Percentiles rank a stretch among this genome's conserved stretches.
These are phyloP conservation scores for Menura novaehollandiae DNA, from an alignment of 2,113 vertebrate species.

Conservation along the genomic window DNA sequence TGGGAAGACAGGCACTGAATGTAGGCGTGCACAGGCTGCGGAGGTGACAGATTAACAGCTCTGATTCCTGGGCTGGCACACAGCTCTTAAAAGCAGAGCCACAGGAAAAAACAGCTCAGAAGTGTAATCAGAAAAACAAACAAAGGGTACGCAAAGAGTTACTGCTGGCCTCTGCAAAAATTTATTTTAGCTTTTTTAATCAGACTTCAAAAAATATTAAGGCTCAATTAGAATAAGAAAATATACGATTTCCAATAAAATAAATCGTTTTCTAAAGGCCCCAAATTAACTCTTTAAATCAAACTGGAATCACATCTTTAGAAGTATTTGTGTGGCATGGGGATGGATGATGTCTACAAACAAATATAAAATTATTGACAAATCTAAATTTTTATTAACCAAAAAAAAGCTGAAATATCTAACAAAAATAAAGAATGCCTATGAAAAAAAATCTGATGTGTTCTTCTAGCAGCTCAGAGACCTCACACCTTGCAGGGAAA, in stretches of 20 bases:
- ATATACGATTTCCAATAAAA: background rate
- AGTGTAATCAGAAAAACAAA: background rate
- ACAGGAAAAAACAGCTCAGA: background rate
- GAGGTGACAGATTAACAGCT: background rate
- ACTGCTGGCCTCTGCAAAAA: background rate
- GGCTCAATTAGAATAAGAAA: background rate
- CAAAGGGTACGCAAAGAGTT: background rate
- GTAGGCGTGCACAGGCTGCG: background rate
- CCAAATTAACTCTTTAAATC: rapidly evolving
- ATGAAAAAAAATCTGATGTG: rapidly evolving
- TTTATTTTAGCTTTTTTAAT: background rate
- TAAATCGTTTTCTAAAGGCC: background rate
- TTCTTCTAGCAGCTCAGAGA: background rate
- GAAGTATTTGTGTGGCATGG: background rate
- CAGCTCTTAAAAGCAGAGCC: background rate
- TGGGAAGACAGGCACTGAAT: background rate
- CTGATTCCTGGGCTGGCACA: background rate
- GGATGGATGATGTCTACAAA: background rate
- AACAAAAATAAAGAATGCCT: background rate
- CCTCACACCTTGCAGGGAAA: background rate
- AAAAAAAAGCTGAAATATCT: background rate
- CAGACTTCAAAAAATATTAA: background rate
- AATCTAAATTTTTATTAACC: background rate
- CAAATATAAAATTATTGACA: background rate
- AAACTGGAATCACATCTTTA: background rate